A percentile compares a stretch with the other conserved stretches of the same genome.
Evolutionary conservation across 1,140 invertebrate species (phyloP).

Genomic region (Ceratitis capitata): DNA sequence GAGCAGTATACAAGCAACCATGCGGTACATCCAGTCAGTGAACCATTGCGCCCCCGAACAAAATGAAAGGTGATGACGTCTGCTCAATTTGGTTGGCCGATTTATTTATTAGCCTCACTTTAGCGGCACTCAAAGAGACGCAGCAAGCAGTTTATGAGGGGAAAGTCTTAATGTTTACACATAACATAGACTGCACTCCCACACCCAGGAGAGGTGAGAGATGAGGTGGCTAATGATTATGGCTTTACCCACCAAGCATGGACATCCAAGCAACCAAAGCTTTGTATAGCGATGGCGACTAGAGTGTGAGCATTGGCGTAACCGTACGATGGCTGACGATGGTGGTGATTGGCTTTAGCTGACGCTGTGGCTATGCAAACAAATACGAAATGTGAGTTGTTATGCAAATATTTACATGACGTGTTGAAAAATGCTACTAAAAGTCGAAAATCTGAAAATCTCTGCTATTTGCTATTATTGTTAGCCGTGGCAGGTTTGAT

Average conservation of each 20-base stretch:
- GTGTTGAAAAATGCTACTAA: slow-evolving; percentile 37
- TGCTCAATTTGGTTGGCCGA: slow-evolving; percentile 42
- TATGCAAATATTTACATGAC: slow-evolving; percentile 39
- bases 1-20: background rate
- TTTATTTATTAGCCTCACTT: slow-evolving; percentile 38
- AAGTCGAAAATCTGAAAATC: slow-evolving; percentile 35
- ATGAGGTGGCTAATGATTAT: background rate
- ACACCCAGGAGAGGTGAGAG: background rate
- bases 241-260: background rate
- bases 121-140: background rate
- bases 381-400: slow-evolving; percentile 15
- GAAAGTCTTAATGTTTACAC: slow-evolving; percentile 18
- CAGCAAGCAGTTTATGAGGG: background rate
- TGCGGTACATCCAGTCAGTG: background rate
- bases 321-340: background rate
- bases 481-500: background rate
- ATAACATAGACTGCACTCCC: background rate
- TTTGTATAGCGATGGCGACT: background rate
- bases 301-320: background rate
- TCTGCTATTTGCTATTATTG: slow-evolving; percentile 9
- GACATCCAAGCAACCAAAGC: background rate
- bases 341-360: background rate
- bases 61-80: slow-evolving; percentile 42
- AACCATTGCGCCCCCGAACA: background rate
- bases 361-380: background rate